Conservation (phyloP, 2,888 invertebrate species). For the Actias luna region DNA sequence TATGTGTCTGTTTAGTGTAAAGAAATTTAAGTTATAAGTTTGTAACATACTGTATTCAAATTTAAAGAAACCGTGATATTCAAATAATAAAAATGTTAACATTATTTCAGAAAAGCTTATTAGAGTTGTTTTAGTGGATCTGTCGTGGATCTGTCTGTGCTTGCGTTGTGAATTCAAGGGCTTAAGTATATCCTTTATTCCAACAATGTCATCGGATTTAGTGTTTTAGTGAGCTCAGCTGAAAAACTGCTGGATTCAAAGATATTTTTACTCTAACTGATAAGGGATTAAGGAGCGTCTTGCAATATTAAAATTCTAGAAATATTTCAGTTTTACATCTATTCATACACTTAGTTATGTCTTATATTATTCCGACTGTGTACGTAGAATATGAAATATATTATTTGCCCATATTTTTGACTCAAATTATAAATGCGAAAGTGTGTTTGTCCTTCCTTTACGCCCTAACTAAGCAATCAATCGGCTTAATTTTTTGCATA, state of each 20-base stretch:
- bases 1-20: too few relatives aligned
- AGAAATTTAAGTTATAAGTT: too few relatives aligned
- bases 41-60: neutral
- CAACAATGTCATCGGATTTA: conserved; percentile 22
- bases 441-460: too few relatives aligned
- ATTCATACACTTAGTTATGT: neutral
- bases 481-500: too few relatives aligned
- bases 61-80: conserved; percentile 21
- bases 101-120: conserved; percentile 11
- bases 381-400: too few relatives aligned
- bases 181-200: conserved; percentile 22
- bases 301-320: conserved; percentile 8
- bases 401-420: too few relatives aligned
- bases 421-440: too few relatives aligned
- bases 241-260: conserved; percentile 24
- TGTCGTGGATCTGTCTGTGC: conserved; percentile 16
- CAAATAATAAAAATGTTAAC: conserved; percentile 20
- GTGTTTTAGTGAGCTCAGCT: conserved; percentile 19
- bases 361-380: neutral
- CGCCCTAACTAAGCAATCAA: too few relatives aligned
- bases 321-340: neutral
- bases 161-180: conserved; percentile 24
- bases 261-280: conserved; percentile 25
- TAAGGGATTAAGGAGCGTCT: conserved; percentile 17
- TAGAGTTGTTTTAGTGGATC: conserved; percentile 15